A percentile compares a stretch with the other conserved stretches of the same genome.
phyloP scores from a whole-genome alignment of 2,797 vertebrate genomes.

The Enteromius radiatus region DNA sequence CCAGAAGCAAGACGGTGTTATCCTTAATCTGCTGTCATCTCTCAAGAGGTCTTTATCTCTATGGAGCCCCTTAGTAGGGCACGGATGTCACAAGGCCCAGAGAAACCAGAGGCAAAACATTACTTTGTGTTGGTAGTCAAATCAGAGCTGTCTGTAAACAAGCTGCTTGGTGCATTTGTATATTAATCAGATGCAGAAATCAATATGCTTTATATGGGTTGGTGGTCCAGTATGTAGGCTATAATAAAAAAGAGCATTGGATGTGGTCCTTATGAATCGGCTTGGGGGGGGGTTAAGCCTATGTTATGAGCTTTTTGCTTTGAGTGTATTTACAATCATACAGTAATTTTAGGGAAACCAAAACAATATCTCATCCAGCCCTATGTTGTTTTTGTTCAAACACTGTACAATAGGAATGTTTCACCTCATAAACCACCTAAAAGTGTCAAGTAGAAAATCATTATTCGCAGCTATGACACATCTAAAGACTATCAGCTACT shows the following conservation, averaged over 20 bases:
- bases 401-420: background rate
- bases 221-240: background rate
- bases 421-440: background rate
- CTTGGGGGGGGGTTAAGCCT: too few species aligned
- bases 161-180: background rate
- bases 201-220: background rate
- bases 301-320: background rate
- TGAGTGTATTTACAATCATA: background rate
- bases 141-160: slow-evolving; percentile 19
- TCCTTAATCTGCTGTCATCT: slow-evolving; percentile 50
- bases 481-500: background rate
- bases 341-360: background rate
- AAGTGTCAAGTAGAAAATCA: background rate
- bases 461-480: background rate
- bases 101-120: background rate
- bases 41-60: slow-evolving; percentile 52
- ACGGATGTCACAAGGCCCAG: slow-evolving; percentile 40
- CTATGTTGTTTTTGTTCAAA: background rate
- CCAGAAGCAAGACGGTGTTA: slow-evolving; percentile 33
- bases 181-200: background rate
- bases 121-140: background rate
- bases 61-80: slow-evolving; percentile 35
- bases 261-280: background rate
- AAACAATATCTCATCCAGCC: background rate
- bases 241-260: background rate